A percentile compares a stretch with the other conserved stretches of the same genome.
Conservation (phyloP, 1,140 invertebrate species). For the Papilio machaon region DNA sequence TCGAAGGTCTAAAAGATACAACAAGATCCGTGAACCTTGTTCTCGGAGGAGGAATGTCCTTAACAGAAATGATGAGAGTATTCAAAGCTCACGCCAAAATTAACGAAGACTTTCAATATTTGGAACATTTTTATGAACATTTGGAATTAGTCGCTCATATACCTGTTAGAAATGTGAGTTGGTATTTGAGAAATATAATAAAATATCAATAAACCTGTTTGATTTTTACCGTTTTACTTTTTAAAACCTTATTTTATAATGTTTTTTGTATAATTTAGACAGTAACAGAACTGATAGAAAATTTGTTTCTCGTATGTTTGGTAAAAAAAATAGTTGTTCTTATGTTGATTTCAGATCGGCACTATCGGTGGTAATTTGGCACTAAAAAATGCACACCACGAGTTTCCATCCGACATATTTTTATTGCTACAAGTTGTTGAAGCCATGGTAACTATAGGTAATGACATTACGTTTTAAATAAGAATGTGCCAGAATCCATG, state of each 20-base stretch:
- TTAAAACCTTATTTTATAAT: too few species aligned
- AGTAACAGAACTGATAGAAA: too few species aligned
- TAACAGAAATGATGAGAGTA: constrained; percentile 85
- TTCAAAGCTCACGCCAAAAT: constrained; percentile 82
- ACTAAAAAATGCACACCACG: constrained; percentile 87
- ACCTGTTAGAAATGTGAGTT: constrained; percentile 88
- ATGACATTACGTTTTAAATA: neutral
- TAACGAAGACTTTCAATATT: constrained; percentile 79
- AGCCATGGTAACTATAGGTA: constrained; percentile 83
- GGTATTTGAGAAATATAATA: neutral
- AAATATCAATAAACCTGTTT: neutral
- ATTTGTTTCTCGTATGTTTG: too few species aligned
- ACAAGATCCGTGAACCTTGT: constrained; percentile 80
- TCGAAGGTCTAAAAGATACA: constrained; percentile 84
- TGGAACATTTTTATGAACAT: constrained; percentile 77
- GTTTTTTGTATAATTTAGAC: too few species aligned
- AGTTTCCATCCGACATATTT: constrained; percentile 92
- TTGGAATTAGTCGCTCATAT: constrained; percentile 88
- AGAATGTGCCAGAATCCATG: too few species aligned
- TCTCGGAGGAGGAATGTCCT: constrained; percentile 85
- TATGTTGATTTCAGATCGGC: constrained; percentile 81
- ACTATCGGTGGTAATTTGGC: constrained; percentile 90
- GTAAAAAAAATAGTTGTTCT: constrained; percentile 30
- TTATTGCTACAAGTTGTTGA: constrained; percentile 87
- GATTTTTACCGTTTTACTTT: too few species aligned